Evolutionary conservation across 1,140 invertebrate genomes (phyloP).

Genomic region (Condylostylus longicornis): DNA sequence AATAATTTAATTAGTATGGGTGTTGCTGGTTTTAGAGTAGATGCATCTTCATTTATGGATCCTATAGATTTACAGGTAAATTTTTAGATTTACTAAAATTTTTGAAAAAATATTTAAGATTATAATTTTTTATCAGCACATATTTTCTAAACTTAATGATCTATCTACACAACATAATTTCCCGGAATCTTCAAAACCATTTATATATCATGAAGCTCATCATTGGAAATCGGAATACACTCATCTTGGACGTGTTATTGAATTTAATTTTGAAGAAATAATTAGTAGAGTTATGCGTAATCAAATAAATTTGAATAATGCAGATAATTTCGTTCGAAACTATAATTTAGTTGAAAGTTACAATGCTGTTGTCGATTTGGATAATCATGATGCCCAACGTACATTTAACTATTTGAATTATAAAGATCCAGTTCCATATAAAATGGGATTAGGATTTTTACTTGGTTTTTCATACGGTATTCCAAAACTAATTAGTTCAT

Average conservation of each 20-base stretch:
- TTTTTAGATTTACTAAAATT: background rate
- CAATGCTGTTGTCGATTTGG: slow-evolving; percentile 45
- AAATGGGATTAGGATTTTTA: slow-evolving; percentile 66
- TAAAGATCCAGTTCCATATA: slow-evolving; percentile 42
- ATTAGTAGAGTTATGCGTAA: slow-evolving; percentile 31
- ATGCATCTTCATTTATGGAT: slow-evolving; percentile 71
- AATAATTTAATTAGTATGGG: slow-evolving; percentile 54
- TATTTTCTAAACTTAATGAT: slow-evolving; percentile 44
- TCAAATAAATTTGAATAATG: slow-evolving; percentile 19
- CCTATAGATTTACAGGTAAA: slow-evolving; percentile 41
- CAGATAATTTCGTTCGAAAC: slow-evolving; percentile 36
- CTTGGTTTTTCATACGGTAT: slow-evolving; percentile 66
- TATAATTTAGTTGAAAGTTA: slow-evolving; percentile 40
- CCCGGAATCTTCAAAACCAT: slow-evolving; percentile 39
- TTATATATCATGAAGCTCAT: slow-evolving; percentile 61
- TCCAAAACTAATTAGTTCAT: slow-evolving; percentile 67
- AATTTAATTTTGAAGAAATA: slow-evolving; percentile 42
- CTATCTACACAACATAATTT: slow-evolving; percentile 46
- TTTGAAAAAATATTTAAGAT: slow-evolving; percentile 31
- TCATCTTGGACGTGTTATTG: slow-evolving; percentile 50
- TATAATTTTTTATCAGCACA: slow-evolving; percentile 18
- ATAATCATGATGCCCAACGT: slow-evolving; percentile 47
- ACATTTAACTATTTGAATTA: slow-evolving; percentile 46
- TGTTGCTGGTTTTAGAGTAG: slow-evolving; percentile 61
- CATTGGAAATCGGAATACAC: slow-evolving; percentile 49